Evolutionary conservation across 1,140 invertebrate genomes (phyloP).

Genomic region (Nixonia krombeini): DNA sequence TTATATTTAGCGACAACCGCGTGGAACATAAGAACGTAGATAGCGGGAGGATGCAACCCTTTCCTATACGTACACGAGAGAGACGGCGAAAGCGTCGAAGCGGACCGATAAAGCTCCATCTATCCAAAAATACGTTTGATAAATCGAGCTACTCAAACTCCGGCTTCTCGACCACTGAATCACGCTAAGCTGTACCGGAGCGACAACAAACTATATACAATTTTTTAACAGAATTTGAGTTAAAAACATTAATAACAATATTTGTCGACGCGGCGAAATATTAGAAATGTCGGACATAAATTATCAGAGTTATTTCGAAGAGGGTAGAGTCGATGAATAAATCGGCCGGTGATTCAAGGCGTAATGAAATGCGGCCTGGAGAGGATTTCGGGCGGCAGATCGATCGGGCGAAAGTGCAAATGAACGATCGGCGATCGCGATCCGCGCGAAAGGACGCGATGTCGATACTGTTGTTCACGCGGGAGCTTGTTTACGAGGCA

Average conservation of each 20-base stretch:
- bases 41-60: conserved; percentile 45
- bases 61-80: conserved; percentile 16
- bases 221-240: no score
- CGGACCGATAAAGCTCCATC: no score
- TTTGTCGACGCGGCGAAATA: no score
- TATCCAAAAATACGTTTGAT: no score
- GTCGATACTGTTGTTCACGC: conserved; percentile 48
- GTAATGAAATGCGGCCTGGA: not conserved
- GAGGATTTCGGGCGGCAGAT: not conserved
- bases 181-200: no score
- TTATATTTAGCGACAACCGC: conserved; percentile 63
- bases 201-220: no score
- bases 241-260: no score
- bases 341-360: not conserved
- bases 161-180: no score
- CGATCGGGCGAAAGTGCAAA: conserved; percentile 3
- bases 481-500: conserved; percentile 56
- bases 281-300: no score
- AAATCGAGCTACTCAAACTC: no score
- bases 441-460: conserved; percentile 37
- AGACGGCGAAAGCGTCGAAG: conserved; percentile 9
- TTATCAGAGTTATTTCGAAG: no score
- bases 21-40: conserved; percentile 46
- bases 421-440: conserved; percentile 36
- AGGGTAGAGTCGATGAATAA: no score